Percentiles rank a stretch among this genome's conserved stretches.
Conservation (phyloP, 2,888 invertebrate genomes). For the Physocephala rufipes region DNA sequence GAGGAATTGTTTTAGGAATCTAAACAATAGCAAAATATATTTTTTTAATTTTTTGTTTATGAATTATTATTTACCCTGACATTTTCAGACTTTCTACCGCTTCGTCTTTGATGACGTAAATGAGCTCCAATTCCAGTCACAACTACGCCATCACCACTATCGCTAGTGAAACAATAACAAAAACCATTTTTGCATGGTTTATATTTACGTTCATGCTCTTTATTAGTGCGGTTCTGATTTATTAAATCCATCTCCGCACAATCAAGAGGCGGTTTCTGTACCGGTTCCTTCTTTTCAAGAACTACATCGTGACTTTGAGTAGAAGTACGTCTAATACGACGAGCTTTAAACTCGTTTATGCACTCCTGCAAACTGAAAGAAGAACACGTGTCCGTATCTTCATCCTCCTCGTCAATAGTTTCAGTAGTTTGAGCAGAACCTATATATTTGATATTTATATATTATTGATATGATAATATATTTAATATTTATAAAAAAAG, state of each 20-base stretch:
- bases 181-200: slow-evolving; percentile 64
- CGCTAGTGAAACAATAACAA: slow-evolving; percentile 65
- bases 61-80: slow-evolving; percentile 46
- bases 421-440: slow-evolving; percentile 20
- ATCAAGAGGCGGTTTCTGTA: slow-evolving; percentile 11
- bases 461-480: too few relatives aligned
- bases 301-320: slow-evolving; percentile 52
- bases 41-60: background rate
- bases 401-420: slow-evolving; percentile 47
- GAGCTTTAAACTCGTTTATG: slow-evolving; percentile 60
- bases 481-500: too few relatives aligned
- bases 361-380: slow-evolving; percentile 62
- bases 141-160: slow-evolving; percentile 58
- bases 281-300: slow-evolving; percentile 6
- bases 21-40: slow-evolving; percentile 3
- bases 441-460: too few relatives aligned
- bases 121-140: slow-evolving; percentile 13
- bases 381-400: slow-evolving; percentile 53
- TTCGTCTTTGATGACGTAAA: slow-evolving; percentile 51
- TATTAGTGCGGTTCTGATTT: slow-evolving; percentile 60
- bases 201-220: slow-evolving; percentile 58
- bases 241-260: slow-evolving; percentile 56
- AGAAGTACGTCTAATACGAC: slow-evolving; percentile 56
- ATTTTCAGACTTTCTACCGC: slow-evolving; percentile 50
- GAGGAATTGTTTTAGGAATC: slow-evolving; percentile 14